Percentiles rank a stretch among this genome's conserved stretches.
Conservation (phyloP, 2,797 vertebrate genomes). For the Podarcis siculus region DNA sequence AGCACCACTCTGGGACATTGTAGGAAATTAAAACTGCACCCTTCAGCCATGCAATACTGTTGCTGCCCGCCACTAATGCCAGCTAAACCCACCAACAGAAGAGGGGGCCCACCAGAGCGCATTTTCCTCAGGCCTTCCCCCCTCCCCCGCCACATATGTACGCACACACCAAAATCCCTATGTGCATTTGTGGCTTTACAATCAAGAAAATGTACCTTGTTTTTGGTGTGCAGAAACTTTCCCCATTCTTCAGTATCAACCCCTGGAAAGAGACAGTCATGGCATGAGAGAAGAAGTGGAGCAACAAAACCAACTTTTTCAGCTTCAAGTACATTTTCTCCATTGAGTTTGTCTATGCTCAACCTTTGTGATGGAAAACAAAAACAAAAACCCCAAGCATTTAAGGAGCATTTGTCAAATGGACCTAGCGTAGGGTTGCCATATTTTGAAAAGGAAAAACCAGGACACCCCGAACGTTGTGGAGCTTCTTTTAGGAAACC, state of each 20-base stretch:
- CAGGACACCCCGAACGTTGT: too few relatives aligned
- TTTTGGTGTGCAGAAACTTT: conserved; percentile 98
- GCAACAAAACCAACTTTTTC: background rate
- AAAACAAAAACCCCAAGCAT: background rate
- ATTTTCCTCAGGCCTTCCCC: background rate
- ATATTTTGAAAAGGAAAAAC: background rate
- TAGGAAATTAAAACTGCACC: background rate
- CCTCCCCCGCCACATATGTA: background rate
- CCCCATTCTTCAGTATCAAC: conserved; percentile 97
- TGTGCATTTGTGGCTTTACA: background rate
- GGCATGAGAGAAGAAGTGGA: conserved; percentile 27
- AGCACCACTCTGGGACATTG: background rate
- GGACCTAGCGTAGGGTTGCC: background rate
- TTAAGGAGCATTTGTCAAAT: background rate
- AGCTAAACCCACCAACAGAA: background rate
- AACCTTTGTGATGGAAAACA: conserved; percentile 29
- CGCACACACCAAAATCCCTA: background rate
- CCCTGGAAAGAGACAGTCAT: conserved; percentile 81
- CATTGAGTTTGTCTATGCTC: background rate
- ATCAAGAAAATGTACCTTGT: conserved; percentile 84
- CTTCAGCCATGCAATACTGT: background rate
- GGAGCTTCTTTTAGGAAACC: too few relatives aligned
- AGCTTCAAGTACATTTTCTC: conserved; percentile 3
- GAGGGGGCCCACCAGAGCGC: too few relatives aligned
- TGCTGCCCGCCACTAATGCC: background rate